Evolutionary conservation across 2,888 invertebrate genomes (phyloP), one percentile per base, ranked within the genome.

Genomic region (Cephonodes hylas): DNA sequence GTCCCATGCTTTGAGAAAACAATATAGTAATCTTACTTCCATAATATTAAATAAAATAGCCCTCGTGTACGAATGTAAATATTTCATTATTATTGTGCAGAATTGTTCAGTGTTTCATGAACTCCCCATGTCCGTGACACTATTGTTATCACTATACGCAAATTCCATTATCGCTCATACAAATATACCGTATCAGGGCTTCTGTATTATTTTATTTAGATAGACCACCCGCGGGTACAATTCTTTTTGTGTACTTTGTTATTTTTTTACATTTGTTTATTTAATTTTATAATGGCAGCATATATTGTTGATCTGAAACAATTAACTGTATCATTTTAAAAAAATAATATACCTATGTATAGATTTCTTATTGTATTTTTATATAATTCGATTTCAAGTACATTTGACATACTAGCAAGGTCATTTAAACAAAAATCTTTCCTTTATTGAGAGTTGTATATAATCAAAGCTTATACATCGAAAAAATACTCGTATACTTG

Each of bases 121-220:
- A 48, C 46, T 23, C 56, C 65, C 42, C 18, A 56, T 64, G 72
- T 65, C 68, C 71, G 63, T 68, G 69, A 61, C 66, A 67, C 56
- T 68, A 59, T 53, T 63, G 60, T 74, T 79, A 80, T 80, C 79
- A 64, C 22, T 58, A 20, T 63, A 60, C 66, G 67, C 71, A 77
- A 77, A 80, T 73, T 75, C 45, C 62, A 66, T 66, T 77, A 80
- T 77, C 75, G 66, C 60, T 46, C 18, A 34, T 62, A 67, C 70
- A 72, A 79, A 70, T 60, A 66, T 63, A 66, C 62, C 64, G 60
- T 66, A 69, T 63, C 69, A 64, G 61, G 44, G 53, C 65, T 69
- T 67, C 71, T 69, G 68, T 65, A 63, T 63, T 61, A 64, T 69
- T 67, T 63, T 63, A 66, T 70, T 70, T 38, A 48, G 15, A 48